phyloP scores from a whole-genome alignment of 2,113 vertebrate genomes.

The Takifugu bimaculatus region DNA sequence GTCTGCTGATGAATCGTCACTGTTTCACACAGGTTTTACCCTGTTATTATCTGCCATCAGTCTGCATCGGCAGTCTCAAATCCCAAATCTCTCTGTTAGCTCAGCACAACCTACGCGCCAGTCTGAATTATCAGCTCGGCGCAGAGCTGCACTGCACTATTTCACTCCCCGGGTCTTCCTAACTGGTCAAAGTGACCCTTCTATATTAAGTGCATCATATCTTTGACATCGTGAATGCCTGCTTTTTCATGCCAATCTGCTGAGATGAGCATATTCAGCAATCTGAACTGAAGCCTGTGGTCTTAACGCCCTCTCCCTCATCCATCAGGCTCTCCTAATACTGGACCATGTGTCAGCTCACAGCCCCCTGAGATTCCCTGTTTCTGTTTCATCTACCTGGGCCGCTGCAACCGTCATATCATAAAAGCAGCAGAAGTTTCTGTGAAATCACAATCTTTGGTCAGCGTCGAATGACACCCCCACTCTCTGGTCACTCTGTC shows the following conservation, averaged over 20 bases:
- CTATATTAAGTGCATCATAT: neutral
- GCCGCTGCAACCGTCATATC: too few relatives aligned
- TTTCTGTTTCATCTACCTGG: too few relatives aligned
- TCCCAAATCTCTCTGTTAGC: slow-evolving; percentile 14
- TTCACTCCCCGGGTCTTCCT: neutral
- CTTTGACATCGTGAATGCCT: neutral
- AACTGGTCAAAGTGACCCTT: neutral
- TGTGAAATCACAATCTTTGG: too few relatives aligned
- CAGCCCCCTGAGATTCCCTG: too few relatives aligned
- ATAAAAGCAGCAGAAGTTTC: too few relatives aligned
- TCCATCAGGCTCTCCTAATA: slow-evolving; percentile 45
- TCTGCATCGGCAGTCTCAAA: slow-evolving; percentile 7
- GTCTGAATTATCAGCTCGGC: neutral
- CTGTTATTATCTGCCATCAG: neutral
- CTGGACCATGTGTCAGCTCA: slow-evolving; percentile 35
- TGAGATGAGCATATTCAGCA: slow-evolving; percentile 3
- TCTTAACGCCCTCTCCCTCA: slow-evolving; percentile 20
- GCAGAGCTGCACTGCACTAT: neutral
- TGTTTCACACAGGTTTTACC: neutral
- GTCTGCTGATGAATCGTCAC: neutral
- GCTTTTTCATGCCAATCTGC: too few relatives aligned
- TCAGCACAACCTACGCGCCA: slow-evolving; percentile 9
- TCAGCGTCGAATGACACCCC: too few relatives aligned
- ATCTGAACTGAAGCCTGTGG: slow-evolving; percentile 17
- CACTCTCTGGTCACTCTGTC: too few relatives aligned